phyloP scores from a whole-genome alignment of 1,140 invertebrate species.

The Hestina assimilis region DNA sequence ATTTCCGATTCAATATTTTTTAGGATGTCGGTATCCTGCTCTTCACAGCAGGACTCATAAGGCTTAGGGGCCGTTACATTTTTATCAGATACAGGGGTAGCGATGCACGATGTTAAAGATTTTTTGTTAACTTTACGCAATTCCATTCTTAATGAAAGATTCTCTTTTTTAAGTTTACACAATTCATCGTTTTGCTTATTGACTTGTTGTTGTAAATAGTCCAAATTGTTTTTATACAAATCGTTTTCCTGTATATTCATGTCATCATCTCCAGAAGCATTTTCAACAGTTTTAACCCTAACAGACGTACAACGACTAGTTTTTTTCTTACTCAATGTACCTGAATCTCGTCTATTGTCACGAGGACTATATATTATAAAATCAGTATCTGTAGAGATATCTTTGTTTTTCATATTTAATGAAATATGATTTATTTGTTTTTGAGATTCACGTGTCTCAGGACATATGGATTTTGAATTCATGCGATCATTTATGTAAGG shows the following conservation, averaged over 20 bases:
- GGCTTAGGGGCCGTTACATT: slow-evolving; percentile 29
- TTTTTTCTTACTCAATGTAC: slow-evolving; percentile 25
- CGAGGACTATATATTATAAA: neutral
- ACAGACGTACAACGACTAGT: slow-evolving; percentile 36
- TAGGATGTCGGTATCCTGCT: slow-evolving; percentile 23
- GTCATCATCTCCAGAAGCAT: slow-evolving; percentile 30
- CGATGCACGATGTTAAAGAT: neutral
- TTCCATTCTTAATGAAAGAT: slow-evolving; percentile 45
- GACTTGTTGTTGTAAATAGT: slow-evolving; percentile 38
- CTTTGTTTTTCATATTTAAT: neutral
- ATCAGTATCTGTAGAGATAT: neutral
- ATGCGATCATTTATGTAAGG: slow-evolving; percentile 2
- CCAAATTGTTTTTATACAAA: slow-evolving; percentile 36
- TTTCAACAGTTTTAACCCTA: slow-evolving; percentile 34
- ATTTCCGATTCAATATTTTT: slow-evolving; percentile 62
- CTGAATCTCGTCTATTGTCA: neutral
- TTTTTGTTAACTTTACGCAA: slow-evolving; percentile 32
- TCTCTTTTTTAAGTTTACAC: slow-evolving; percentile 50
- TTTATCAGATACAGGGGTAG: slow-evolving; percentile 11
- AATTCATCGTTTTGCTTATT: slow-evolving; percentile 47
- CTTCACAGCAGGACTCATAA: slow-evolving; percentile 35
- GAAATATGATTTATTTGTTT: neutral
- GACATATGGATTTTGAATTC: neutral
- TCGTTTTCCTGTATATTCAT: slow-evolving; percentile 28
- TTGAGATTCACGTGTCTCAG: neutral